Conservation (phyloP, 2,888 invertebrate species). For the Aphodius granarius region DNA sequence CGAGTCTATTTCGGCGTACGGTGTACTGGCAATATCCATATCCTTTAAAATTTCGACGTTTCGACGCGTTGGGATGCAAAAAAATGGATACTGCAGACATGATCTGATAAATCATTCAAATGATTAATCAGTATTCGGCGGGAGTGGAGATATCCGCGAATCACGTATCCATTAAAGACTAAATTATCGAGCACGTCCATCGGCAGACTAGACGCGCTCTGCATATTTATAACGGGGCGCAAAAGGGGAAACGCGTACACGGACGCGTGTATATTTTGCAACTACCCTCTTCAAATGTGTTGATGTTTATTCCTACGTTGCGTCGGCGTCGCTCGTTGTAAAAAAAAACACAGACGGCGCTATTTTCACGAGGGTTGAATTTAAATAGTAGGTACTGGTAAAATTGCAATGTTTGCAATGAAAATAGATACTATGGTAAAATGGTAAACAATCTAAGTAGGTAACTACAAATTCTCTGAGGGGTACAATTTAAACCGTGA, state of each 20-base stretch:
- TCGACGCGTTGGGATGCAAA: background rate
- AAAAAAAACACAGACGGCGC: background rate
- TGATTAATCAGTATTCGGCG: background rate
- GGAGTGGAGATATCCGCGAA: background rate
- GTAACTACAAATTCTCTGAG: too few species aligned
- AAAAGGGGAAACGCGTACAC: background rate
- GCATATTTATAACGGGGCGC: background rate
- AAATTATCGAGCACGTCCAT: background rate
- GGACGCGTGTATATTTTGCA: background rate
- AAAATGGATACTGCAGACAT: background rate
- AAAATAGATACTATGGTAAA: too few species aligned
- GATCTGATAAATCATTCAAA: background rate
- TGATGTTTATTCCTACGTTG: background rate
- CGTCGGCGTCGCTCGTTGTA: background rate
- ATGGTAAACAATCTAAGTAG: too few species aligned
- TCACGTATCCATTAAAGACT: background rate
- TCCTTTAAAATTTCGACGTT: background rate
- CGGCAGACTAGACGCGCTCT: background rate
- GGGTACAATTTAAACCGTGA: too few species aligned
- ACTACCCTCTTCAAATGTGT: background rate
- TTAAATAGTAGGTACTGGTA: too few species aligned
- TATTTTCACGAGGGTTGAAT: too few species aligned
- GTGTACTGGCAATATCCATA: too few species aligned
- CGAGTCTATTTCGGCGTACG: too few species aligned
- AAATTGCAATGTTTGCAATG: too few species aligned